Evolutionary conservation across 2,888 invertebrate species (phyloP), one percentile per base, ranked within the genome.

Genomic region (Andrena hattorfiana): DNA sequence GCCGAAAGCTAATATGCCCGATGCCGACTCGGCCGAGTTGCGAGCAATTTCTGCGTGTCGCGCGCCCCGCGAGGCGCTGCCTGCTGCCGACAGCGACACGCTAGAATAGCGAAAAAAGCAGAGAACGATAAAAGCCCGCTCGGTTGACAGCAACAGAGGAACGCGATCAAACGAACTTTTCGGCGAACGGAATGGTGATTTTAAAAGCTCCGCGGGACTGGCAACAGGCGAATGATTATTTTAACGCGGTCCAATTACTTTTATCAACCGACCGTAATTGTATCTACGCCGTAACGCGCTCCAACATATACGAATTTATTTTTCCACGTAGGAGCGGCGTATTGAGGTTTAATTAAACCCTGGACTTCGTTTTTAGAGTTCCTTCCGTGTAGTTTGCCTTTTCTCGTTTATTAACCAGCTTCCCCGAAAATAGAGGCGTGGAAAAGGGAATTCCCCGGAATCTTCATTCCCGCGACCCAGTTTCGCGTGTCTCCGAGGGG

Each of bases 381-480:
- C 13, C 42, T 4, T 13, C 42, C 42, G 42, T 13, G 42, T 13
- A 3, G 42, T 10, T 35, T 35, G 35, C 42, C 42, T 42, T 42
- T 16, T 42, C 13, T 5, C 42, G 28, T 26, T 8, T 10, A 48
- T n/a, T 26, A 66, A 49, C 48, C 66, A 49, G 48, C 48, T 66
- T 66, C 10, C 30, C 32, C 32, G 51, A 20, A 32, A 42, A 42
- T 42, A 1, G 16, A 42, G 16, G 4, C 42, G 42, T 1, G 16
- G 35, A 42, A 13, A 42, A 16, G 68, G 32, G 20, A 26, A 54
- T 68, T 72, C 8, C 20, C 63, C 59, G 13, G 68, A 59, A 69
- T 73, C 73, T 73, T 69, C 80, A 51, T 60, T 63, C 28, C 35
- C 13, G 28, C 71, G 71, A 79, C 79, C 80, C 62, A 71, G 80